These are phyloP conservation scores for Heloderma charlesbogerti DNA, from an alignment of 2,113 vertebrate genomes.

Conservation along the genomic window DNA sequence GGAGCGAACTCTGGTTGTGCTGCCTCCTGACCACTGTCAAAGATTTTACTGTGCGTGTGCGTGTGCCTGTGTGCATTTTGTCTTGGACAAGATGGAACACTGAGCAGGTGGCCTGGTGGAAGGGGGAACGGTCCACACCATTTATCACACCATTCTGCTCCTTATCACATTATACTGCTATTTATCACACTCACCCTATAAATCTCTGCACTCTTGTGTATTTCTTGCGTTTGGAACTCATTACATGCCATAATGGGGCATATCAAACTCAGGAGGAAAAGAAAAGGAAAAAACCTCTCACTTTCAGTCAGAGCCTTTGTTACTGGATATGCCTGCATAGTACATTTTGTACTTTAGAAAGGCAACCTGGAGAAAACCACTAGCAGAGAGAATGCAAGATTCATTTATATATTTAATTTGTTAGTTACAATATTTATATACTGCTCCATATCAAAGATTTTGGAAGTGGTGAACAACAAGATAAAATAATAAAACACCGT, in stretches of 20 bases:
- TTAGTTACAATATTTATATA: no score
- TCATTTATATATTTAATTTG: no score
- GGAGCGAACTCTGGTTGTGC: neutral
- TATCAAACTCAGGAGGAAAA: neutral
- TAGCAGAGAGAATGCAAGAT: neutral
- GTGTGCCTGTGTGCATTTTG: neutral
- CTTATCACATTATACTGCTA: conserved; percentile 14
- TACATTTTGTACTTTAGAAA: neutral
- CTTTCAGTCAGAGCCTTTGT: rapidly evolving
- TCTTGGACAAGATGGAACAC: conserved; percentile 37
- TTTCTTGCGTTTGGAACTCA: neutral
- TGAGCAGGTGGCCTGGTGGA: conserved; percentile 34
- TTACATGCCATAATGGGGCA: neutral
- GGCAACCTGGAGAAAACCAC: neutral
- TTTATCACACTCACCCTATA: conserved; percentile 39
- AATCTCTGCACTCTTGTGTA: conserved; percentile 10
- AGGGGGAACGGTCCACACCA: conserved; percentile 36
- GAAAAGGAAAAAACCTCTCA: rapidly evolving
- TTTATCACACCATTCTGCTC: conserved; percentile 35
- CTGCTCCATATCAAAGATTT: no score
- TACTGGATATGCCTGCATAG: rapidly evolving
- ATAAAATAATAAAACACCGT: no score
- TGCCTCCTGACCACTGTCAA: neutral
- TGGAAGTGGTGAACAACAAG: no score
- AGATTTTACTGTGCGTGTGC: neutral